Percentiles rank a stretch among this genome's conserved stretches.
These are phyloP conservation scores for Ondatra zibethicus DNA, from an alignment of 2,113 vertebrate genomes.

Conservation along the genomic window DNA sequence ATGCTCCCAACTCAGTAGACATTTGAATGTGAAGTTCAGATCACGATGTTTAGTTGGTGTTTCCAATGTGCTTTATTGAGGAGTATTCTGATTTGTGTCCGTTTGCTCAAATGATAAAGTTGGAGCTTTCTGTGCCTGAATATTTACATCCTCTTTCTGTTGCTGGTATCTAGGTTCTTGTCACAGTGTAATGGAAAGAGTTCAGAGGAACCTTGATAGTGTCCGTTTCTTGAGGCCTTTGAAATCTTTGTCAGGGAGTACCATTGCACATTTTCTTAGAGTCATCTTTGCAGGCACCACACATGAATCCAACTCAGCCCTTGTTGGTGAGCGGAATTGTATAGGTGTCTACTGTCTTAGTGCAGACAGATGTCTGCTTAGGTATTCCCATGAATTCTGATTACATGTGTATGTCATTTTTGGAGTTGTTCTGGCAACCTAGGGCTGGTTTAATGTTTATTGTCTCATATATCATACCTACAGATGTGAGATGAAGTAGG, in stretches of 20 bases:
- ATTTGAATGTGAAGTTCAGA: background rate
- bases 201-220: slow-evolving; percentile 33
- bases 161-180: background rate
- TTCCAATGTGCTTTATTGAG: background rate
- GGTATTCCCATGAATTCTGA: slow-evolving; percentile 33
- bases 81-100: background rate
- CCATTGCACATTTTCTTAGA: slow-evolving; percentile 42
- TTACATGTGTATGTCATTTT: background rate
- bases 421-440: slow-evolving; percentile 41
- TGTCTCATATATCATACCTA: slow-evolving; percentile 52
- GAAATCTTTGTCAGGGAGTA: slow-evolving; percentile 39
- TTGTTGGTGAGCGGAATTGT: slow-evolving; percentile 57
- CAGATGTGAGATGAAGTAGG: slow-evolving; percentile 67
- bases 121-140: background rate
- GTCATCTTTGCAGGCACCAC: background rate
- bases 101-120: background rate
- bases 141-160: slow-evolving; percentile 1
- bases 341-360: slow-evolving; percentile 27
- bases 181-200: background rate
- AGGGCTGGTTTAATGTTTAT: slow-evolving; percentile 30
- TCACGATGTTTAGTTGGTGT: background rate
- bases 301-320: background rate
- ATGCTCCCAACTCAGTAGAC: background rate
- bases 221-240: slow-evolving; percentile 49
- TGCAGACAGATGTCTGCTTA: slow-evolving; percentile 21